phyloP scores from a whole-genome alignment of 92 coral and sea anemone genomes.

The Epizoanthus scotinus region DNA sequence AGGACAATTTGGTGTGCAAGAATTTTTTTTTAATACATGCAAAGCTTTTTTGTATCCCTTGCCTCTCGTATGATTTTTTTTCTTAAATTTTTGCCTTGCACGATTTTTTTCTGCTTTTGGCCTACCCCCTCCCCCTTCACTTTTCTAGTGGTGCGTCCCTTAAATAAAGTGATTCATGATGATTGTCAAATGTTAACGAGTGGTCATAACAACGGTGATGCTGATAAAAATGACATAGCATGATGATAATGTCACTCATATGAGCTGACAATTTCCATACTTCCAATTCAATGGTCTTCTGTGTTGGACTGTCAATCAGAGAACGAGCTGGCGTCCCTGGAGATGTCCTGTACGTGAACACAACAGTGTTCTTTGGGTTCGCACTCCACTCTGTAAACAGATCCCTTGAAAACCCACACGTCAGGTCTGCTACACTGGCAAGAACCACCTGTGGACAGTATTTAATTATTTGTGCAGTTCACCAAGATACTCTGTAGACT shows the following conservation, averaged over 20 bases:
- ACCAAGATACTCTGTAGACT: no score
- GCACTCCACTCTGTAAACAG: constrained; percentile 94
- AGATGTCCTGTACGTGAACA: constrained; percentile 86
- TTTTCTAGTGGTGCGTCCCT: no score
- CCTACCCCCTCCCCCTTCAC: no score
- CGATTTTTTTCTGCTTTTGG: no score
- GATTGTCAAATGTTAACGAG: neutral
- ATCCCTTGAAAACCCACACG: constrained; percentile 92
- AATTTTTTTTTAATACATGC: no score
- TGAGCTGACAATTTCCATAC: constrained; percentile 39
- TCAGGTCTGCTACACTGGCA: constrained; percentile 90
- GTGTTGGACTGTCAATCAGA: constrained; percentile 82
- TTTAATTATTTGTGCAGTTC: neutral
- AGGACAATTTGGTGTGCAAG: no score
- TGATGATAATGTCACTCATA: neutral
- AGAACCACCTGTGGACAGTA: constrained; percentile 71
- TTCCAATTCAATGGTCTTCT: constrained; percentile 86
- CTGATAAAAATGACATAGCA: no score
- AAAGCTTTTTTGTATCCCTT: no score
- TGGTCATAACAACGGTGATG: neutral
- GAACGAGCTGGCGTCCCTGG: constrained; percentile 91
- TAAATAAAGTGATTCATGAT: no score
- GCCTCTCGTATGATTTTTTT: no score
- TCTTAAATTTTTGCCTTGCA: no score
- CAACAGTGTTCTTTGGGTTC: constrained; percentile 82